A percentile compares a stretch with the other conserved stretches of the same genome.
Conservation (phyloP, 2,113 vertebrate genomes). For the Pao palembangensis region DNA sequence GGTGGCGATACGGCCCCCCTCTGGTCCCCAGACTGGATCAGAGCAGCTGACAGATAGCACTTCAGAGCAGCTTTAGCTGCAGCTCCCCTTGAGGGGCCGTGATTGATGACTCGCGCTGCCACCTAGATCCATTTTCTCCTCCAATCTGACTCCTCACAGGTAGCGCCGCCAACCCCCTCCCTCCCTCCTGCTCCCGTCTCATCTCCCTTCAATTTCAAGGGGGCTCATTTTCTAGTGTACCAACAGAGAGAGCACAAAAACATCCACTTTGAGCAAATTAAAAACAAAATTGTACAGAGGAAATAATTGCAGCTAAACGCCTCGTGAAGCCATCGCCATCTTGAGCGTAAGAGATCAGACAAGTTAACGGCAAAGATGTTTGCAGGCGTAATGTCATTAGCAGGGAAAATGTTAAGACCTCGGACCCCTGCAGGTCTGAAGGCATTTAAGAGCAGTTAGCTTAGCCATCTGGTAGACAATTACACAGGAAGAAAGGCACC, state of each 20-base stretch:
- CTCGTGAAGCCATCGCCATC: conserved; percentile 41
- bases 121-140: conserved; percentile 77
- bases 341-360: conserved; percentile 47
- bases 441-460: conserved; percentile 80
- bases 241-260: conserved; percentile 43
- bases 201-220: conserved; percentile 39
- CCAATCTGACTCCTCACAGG: conserved; percentile 72
- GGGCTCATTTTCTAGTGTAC: conserved; percentile 53
- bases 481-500: conserved; percentile 80
- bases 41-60: conserved; percentile 79
- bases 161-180: conserved; percentile 39
- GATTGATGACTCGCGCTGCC: conserved; percentile 80
- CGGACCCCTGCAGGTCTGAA: conserved; percentile 73
- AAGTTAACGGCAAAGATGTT: conserved; percentile 45
- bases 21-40: conserved; percentile 61
- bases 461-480: conserved; percentile 84
- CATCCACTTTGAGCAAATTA: conserved; percentile 55
- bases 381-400: conserved; percentile 65
- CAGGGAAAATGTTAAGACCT: conserved; percentile 62
- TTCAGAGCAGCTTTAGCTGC: conserved; percentile 79
- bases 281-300: conserved; percentile 35
- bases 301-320: conserved; percentile 51
- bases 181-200: conserved; percentile 6
- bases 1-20: conserved; percentile 65
- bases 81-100: conserved; percentile 76